These are phyloP conservation scores for Operophtera brumata DNA, from an alignment of 2,888 invertebrate genomes.

Conservation along the genomic window DNA sequence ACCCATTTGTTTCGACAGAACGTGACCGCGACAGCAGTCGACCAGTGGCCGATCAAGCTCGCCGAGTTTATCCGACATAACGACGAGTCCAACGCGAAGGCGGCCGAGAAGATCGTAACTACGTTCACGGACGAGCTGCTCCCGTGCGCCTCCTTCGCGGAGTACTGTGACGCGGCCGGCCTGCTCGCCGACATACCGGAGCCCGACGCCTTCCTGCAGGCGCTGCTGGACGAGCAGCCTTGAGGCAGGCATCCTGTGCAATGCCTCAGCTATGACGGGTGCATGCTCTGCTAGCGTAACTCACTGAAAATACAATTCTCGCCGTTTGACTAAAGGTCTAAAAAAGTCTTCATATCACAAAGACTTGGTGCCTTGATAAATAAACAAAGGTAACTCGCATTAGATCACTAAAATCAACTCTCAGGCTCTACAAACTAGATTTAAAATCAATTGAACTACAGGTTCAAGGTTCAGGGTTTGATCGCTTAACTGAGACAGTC, in stretches of 20 bases:
- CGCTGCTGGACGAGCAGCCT: slow-evolving; percentile 60
- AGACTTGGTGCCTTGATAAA: too few relatives aligned
- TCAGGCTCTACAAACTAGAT: neutral
- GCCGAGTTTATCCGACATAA: slow-evolving; percentile 97
- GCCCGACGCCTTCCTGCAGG: slow-evolving; percentile 77
- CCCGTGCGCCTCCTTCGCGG: slow-evolving; percentile 93
- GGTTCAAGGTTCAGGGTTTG: too few relatives aligned
- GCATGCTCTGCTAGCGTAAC: slow-evolving; percentile 56
- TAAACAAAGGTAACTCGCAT: neutral
- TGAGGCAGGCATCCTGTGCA: slow-evolving; percentile 53
- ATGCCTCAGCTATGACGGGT: slow-evolving; percentile 58
- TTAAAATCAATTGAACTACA: too few relatives aligned
- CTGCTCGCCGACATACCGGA: slow-evolving; percentile 84
- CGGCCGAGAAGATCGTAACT: slow-evolving; percentile 90
- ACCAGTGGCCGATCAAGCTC: slow-evolving; percentile 93
- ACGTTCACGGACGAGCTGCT: slow-evolving; percentile 93
- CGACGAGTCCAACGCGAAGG: slow-evolving; percentile 94
- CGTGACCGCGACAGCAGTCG: slow-evolving; percentile 84
- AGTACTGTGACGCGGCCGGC: slow-evolving; percentile 96
- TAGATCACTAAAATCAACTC: neutral
- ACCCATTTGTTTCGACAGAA: slow-evolving; percentile 67
- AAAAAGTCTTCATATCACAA: slow-evolving; percentile 10
- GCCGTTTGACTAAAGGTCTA: too few relatives aligned
- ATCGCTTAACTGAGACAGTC: too few relatives aligned
- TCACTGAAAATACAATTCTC: too few relatives aligned